Conservation (phyloP, 2,888 invertebrate species). For the Morpho helenor region DNA sequence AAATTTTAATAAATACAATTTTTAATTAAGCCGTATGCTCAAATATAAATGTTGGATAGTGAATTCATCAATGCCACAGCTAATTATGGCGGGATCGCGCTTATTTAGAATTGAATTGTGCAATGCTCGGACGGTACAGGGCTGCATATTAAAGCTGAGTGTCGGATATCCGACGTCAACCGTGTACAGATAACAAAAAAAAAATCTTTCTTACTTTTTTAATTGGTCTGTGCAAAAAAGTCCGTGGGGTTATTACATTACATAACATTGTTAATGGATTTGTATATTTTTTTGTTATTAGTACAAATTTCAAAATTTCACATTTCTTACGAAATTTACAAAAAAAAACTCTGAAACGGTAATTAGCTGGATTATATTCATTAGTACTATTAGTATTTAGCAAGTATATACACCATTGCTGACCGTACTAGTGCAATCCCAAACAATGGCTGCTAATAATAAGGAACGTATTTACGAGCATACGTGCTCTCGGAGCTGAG, state of each 20-base stretch:
- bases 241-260: no score
- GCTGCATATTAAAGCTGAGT: constrained; percentile 64
- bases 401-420: constrained; percentile 34
- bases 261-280: neutral
- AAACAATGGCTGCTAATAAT: constrained; percentile 77
- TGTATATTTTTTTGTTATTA: neutral
- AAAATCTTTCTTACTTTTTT: neutral
- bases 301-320: no score
- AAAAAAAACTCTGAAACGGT: no score
- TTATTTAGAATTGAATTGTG: constrained; percentile 70
- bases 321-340: no score
- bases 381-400: neutral
- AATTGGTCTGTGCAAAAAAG: neutral
- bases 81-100: constrained; percentile 66
- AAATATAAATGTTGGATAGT: constrained; percentile 49
- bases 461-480: constrained; percentile 76
- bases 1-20: constrained; percentile 19
- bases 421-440: constrained; percentile 62
- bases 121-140: constrained; percentile 48
- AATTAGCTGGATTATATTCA: no score
- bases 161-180: constrained; percentile 69
- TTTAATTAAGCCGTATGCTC: constrained; percentile 49
- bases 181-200: constrained; percentile 50
- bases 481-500: constrained; percentile 71
- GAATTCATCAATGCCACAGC: constrained; percentile 68